These are phyloP conservation scores for Nothura maculosa DNA, from an alignment of 2,797 vertebrate species.

Conservation along the genomic window DNA sequence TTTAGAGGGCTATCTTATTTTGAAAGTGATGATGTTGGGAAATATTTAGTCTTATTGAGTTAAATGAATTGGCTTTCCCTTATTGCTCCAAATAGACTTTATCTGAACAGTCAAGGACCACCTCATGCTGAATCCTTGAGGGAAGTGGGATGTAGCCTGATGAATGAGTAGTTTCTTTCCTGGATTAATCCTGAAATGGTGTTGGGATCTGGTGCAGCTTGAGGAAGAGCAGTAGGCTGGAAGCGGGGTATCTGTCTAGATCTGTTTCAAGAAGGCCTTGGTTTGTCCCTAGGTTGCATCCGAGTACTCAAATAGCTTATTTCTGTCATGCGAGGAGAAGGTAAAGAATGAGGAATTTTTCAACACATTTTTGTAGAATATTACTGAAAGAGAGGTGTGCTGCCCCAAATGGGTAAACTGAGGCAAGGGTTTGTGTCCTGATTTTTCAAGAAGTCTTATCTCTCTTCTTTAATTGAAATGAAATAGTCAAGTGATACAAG, in stretches of 20 bases:
- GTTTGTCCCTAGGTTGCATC: not conserved
- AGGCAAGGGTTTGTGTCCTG: slow-evolving; percentile 20
- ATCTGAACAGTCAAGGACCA: not conserved
- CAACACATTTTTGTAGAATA: not conserved
- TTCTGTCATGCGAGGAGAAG: not conserved
- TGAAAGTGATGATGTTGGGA: not conserved
- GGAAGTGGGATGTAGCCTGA: rapidly evolving
- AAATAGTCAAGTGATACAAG: not conserved
- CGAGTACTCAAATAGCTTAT: slow-evolving; percentile 7
- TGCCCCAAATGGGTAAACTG: slow-evolving; percentile 20
- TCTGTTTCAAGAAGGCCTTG: not conserved
- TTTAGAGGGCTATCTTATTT: not conserved
- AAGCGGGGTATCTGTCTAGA: not conserved
- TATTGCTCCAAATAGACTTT: not conserved
- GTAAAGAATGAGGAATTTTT: not conserved
- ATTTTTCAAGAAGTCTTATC: not conserved
- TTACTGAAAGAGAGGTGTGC: not conserved
- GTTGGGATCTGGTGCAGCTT: not conserved
- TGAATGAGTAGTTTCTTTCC: not conserved
- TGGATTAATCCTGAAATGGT: not conserved
- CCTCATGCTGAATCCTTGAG: not conserved
- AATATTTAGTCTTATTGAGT: not conserved
- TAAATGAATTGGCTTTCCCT: not conserved
- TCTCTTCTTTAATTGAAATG: not conserved
- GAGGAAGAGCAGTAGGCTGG: not conserved